Evolutionary conservation across 2,113 vertebrate genomes (phyloP), one percentile per base, ranked within the genome.

Genomic region (Perca schrenkii): DNA sequence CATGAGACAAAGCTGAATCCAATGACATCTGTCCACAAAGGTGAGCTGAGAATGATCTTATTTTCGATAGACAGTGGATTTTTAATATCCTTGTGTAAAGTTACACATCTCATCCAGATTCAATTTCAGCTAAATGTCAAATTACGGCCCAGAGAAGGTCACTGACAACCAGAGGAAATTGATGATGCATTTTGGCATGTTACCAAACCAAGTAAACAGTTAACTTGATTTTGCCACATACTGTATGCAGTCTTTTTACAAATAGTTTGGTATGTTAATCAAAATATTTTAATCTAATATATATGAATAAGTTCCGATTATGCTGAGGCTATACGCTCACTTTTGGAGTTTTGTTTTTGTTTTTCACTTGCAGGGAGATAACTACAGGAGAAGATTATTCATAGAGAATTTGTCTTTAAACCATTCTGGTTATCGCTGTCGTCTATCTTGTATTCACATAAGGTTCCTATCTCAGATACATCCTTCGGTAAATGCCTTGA

Each of bases 61-160:
- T 90, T 90, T 80, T 28, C 65, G 87, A 88, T 89, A 82, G 53
- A 57, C 22, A 6, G 58, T 52, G 19, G 67, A 58, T 67, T 88
- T 89, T 84, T 86, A 91, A 87, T 91, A 82, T 73, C 65, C 60
- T 85, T 47, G 74, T 86, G 77, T 91, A 85, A 40, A 85, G 74
- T 88, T 87, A 84, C 84, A 82, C 73, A 77, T 88, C 80, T 83
- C 77, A 82, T 87, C 86, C 84, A 85, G 84, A 93, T 91, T 91
- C 88, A 93, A 86, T 92, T 93, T 88, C 68, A 78, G 82, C 58
- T 88, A 93, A 94, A 94, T 94, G 87, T 91, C 93, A 92, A 82
- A 90, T 85, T 88, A 86, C 8, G 16, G 43, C 63, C 46, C 54
- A 64, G 79, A 93, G 88, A 94, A 90, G 87, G 86, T 94, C 91